These are phyloP conservation scores for Leuciscus idus DNA, from an alignment of 2,113 vertebrate species.

Conservation along the genomic window DNA sequence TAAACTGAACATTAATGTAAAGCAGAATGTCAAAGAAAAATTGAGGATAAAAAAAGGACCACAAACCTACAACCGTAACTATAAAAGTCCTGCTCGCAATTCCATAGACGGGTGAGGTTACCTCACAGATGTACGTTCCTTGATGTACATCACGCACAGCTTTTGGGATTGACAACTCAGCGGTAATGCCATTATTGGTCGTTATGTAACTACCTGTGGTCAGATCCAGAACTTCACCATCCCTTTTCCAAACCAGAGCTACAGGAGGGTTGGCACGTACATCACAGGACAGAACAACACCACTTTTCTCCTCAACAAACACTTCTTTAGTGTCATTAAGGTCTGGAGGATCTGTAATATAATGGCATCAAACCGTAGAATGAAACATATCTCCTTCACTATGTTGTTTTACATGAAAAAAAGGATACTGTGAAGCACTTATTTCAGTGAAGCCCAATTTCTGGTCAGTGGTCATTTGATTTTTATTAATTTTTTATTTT, in stretches of 20 bases:
- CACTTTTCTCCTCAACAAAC: slow-evolving; percentile 57
- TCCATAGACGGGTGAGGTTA: slow-evolving; percentile 48
- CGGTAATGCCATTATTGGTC: slow-evolving; percentile 61
- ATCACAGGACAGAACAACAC: slow-evolving; percentile 66
- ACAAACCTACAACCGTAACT: slow-evolving; percentile 71
- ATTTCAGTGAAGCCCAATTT: no score
- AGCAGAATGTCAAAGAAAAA: not conserved
- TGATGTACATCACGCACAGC: slow-evolving; percentile 60
- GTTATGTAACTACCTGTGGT: slow-evolving; percentile 49
- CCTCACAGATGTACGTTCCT: slow-evolving; percentile 67
- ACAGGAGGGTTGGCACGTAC: slow-evolving; percentile 70
- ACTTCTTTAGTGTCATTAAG: slow-evolving; percentile 62
- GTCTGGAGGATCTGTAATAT: slow-evolving; percentile 65
- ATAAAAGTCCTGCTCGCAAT: slow-evolving; percentile 55
- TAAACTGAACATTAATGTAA: not conserved
- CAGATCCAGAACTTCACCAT: slow-evolving; percentile 66
- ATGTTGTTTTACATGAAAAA: not conserved
- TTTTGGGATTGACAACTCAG: slow-evolving; percentile 47
- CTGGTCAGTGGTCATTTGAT: no score
- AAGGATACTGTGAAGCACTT: not conserved
- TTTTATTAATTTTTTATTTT: no score
- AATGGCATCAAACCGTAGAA: not conserved
- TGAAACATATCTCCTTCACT: not conserved
- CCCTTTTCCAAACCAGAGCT: slow-evolving; percentile 66
- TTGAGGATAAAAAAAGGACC: not conserved